Base-by-base conservation (phyloP, 2,113 vertebrate species). In the Piaya cayana region DNA sequence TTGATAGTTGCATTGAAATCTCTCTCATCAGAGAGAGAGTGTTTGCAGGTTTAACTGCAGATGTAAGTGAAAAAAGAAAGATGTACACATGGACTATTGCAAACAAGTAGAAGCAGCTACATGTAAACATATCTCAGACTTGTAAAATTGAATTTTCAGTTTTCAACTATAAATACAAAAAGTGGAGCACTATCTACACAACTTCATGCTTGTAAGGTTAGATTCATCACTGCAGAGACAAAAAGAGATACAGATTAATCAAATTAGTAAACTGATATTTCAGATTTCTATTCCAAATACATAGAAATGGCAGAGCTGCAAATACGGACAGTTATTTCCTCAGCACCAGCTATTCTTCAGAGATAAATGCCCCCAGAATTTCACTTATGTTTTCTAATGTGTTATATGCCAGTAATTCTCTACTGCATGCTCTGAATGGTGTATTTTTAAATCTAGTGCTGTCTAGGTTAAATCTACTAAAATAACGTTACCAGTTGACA, bases 171-270 rank as follows among this genome's bases (percentile, higher is more conserved):
- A 99, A 99, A 99, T 99, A 99, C 98, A 98, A 98, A 98, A 98
- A 97, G 96, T 97, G 97, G 98, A 99, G 98, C 98, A 96, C 98
- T 99, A 99, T 99, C 98, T 99, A 99, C 97, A 99, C 98, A 99
- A 99, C 98, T 99, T 99, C 99, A 99, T 99, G 99, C 99, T 98
- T 97, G 98, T 97, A 97, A 95, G 97, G 98, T 99, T 99, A 99
- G 98, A 98, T 96, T 97, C 98, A 98, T 99, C 99, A 99, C 99
- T 99, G 99, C 98, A 99, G 96, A 98, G 97, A 98, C 94, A 98
- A 98, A 97, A 98, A 96, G 92, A 97, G 94, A 96, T 78, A 98
- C 34, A 97, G 89, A 97, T 93, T 90, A 52, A 81, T 71, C 63
- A 95, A 81, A 94, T 98, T 98, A 98, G 97, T 98, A 92, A 63